phyloP scores from a whole-genome alignment of 2,888 invertebrate genomes.

The Pyralis farinalis region DNA sequence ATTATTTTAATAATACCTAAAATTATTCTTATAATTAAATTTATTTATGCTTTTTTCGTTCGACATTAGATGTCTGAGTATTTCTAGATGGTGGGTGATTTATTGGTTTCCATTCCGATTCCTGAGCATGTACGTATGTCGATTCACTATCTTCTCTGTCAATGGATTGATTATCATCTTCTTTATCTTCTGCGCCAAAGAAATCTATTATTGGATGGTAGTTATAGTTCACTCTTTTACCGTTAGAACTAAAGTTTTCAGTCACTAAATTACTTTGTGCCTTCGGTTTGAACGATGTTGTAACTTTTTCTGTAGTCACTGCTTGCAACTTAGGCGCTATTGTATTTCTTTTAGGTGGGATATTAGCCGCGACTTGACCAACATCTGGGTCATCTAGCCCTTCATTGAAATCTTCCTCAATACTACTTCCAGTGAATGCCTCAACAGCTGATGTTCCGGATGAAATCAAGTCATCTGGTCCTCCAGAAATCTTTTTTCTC shows the following conservation, averaged over 20 bases:
- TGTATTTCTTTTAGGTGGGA: constrained; percentile 42
- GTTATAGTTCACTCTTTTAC: constrained; percentile 87
- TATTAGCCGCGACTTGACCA: constrained; percentile 35
- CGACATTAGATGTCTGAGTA: constrained; percentile 31
- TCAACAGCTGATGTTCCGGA: constrained; percentile 66
- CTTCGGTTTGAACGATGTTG: constrained; percentile 29
- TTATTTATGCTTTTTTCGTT: constrained; percentile 38
- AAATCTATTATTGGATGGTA: constrained; percentile 93
- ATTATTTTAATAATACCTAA: not conserved
- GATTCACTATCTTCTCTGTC: constrained; percentile 61
- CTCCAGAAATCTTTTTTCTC: constrained; percentile 63
- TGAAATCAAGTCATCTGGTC: constrained; percentile 61
- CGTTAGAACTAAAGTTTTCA: constrained; percentile 41
- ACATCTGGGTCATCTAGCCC: constrained; percentile 50
- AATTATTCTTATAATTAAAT: constrained; percentile 2
- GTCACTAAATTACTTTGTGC: constrained; percentile 33
- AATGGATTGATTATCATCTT: constrained; percentile 48
- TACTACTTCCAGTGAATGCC: constrained; percentile 39
- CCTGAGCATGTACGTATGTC: constrained; percentile 42
- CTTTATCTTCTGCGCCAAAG: constrained; percentile 77
- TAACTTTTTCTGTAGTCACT: constrained; percentile 42
- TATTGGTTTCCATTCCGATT: constrained; percentile 76
- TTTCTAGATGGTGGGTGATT: constrained; percentile 50
- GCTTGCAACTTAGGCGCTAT: constrained; percentile 60
- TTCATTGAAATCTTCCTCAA: constrained; percentile 59